A percentile compares a stretch with the other conserved stretches of the same genome.
Evolutionary conservation across 1,140 invertebrate species (phyloP).

Genomic region (Oreohelix idahoensis): DNA sequence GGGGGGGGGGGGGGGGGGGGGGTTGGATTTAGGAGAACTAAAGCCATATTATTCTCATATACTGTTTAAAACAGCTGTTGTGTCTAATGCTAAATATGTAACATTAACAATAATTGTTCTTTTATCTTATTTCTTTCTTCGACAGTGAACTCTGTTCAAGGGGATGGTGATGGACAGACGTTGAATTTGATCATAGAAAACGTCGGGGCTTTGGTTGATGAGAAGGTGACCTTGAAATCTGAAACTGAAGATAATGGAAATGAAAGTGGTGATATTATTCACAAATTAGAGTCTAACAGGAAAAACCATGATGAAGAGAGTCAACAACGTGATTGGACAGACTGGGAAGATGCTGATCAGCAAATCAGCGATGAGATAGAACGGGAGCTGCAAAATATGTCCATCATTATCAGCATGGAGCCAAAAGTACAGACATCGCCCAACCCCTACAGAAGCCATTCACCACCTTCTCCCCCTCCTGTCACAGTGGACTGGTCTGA

Average conservation of each 20-base stretch:
- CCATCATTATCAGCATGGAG: neutral
- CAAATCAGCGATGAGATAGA: conserved; percentile 47
- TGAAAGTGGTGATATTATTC: neutral
- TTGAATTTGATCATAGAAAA: neutral
- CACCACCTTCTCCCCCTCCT: conserved; percentile 32
- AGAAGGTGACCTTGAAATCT: neutral
- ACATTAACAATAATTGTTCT: no score
- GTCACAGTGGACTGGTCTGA: conserved; percentile 35
- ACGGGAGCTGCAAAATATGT: conserved; percentile 37
- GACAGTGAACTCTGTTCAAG: no score
- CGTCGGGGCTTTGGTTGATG: neutral
- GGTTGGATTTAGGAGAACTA: no score
- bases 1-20: no score
- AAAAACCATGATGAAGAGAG: neutral
- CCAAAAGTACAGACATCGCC: conserved; percentile 41
- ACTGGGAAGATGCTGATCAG: conserved; percentile 41
- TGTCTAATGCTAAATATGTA: no score
- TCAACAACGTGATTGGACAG: conserved; percentile 35
- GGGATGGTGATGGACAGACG: neutral
- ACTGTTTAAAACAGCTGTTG: no score
- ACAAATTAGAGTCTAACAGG: neutral
- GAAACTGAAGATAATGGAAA: neutral
- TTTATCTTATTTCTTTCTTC: no score
- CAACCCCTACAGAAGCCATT: conserved; percentile 30
- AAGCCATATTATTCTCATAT: no score